Conservation (phyloP, 1,140 invertebrate species). For the Maniola jurtina region DNA sequence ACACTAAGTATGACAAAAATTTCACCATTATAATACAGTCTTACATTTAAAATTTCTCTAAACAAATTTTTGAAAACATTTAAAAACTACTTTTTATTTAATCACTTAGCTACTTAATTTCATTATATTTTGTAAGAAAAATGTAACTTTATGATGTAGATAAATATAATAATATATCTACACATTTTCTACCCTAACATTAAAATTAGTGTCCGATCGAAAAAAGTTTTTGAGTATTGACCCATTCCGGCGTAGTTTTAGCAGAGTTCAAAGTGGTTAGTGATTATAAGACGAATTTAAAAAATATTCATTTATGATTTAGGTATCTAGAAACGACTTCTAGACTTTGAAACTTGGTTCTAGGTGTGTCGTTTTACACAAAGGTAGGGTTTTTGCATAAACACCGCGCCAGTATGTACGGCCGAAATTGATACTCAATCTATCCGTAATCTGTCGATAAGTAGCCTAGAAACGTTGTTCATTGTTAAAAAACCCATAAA, state of each 20-base stretch:
- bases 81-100: neutral
- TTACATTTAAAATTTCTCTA: conserved; percentile 5
- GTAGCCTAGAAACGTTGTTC: too few relatives aligned
- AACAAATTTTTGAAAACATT: neutral
- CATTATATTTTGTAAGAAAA: neutral
- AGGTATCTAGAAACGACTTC: too few relatives aligned
- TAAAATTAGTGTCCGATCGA: conserved; percentile 6
- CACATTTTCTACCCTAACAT: neutral
- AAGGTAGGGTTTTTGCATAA: too few relatives aligned
- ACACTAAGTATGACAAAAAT: conserved; percentile 1
- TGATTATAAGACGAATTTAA: too few relatives aligned
- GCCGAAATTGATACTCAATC: too few relatives aligned
- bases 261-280: neutral
- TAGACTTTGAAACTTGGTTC: too few relatives aligned
- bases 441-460: too few relatives aligned
- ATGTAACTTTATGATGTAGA: neutral
- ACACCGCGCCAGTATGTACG: too few relatives aligned
- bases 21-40: neutral
- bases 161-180: neutral
- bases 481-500: too few relatives aligned
- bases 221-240: neutral
- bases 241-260: neutral
- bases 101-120: neutral
- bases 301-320: neutral
- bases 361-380: too few relatives aligned